Conservation (phyloP, 2,113 vertebrate genomes). For the Gila orcuttii region DNA sequence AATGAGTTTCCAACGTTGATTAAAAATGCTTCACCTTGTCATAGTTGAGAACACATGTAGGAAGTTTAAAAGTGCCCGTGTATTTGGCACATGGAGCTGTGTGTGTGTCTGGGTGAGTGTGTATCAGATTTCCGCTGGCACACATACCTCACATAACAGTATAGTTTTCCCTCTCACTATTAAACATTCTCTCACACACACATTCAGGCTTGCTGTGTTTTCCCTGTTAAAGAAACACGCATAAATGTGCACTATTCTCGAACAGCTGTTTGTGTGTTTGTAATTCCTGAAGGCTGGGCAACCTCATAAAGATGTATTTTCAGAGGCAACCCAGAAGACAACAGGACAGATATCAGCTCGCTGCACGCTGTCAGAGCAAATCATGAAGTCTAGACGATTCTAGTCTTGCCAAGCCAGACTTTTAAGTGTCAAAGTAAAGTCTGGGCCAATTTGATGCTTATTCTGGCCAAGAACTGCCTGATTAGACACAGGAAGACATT, state of each 20-base stretch:
- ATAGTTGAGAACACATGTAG: conserved; percentile 14
- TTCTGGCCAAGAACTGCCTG: background rate
- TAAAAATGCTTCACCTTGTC: background rate
- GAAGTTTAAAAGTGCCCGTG: background rate
- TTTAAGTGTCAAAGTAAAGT: background rate
- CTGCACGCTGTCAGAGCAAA: background rate
- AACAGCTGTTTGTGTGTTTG: conserved; percentile 19
- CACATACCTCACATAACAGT: conserved; percentile 42
- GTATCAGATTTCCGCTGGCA: conserved; percentile 21
- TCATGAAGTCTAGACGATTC: background rate
- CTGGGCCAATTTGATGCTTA: background rate
- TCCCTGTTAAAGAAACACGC: conserved; percentile 13
- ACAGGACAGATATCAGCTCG: background rate
- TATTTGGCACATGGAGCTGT: background rate
- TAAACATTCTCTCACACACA: conserved; percentile 20
- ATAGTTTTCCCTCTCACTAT: conserved; percentile 32
- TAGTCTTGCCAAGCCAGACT: background rate
- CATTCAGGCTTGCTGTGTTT: conserved; percentile 7
- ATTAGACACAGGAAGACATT: background rate
- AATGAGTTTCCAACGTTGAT: background rate
- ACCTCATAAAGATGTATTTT: background rate
- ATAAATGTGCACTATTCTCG: background rate
- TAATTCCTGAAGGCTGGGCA: background rate
- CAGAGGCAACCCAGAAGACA: background rate
- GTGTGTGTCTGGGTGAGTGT: background rate